Evolutionary conservation across 2,888 invertebrate species (phyloP).

Genomic region (Zonitis immaculata): DNA sequence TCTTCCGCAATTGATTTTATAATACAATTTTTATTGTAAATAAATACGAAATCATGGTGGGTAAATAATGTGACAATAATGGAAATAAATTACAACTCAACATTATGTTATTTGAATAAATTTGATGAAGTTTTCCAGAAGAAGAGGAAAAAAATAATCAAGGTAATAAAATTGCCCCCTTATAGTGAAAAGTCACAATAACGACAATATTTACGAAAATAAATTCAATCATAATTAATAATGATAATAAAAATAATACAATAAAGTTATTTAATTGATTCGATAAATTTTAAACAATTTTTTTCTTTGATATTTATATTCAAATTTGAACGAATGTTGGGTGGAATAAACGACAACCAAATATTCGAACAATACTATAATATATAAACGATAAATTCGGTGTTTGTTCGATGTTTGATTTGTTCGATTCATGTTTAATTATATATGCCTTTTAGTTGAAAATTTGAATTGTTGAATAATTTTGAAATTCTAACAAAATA

Average conservation of each 20-base stretch:
- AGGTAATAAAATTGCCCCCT: constrained; percentile 8
- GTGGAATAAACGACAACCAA: too few species aligned
- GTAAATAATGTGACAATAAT: constrained; percentile 8
- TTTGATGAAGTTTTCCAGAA: constrained; percentile 1
- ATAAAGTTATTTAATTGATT: constrained; percentile 16
- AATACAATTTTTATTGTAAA: constrained; percentile 8
- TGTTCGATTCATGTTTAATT: constrained; percentile 17
- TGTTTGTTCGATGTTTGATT: constrained; percentile 13
- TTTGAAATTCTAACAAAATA: too few species aligned
- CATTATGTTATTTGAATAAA: neutral
- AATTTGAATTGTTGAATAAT: constrained; percentile 5
- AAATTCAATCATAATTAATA: neutral
- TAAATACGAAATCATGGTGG: constrained; percentile 7
- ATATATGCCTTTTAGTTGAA: too few species aligned
- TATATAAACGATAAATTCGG: too few species aligned
- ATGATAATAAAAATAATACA: neutral
- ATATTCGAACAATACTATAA: too few species aligned
- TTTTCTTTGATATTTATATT: too few species aligned
- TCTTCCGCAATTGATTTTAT: constrained; percentile 13
- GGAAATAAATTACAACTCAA: constrained; percentile 6
- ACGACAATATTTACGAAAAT: too few species aligned
- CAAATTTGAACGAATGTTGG: too few species aligned
- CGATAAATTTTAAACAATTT: constrained; percentile 11
- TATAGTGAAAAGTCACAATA: neutral
- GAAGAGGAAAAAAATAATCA: neutral